Evolutionary conservation across 2,797 vertebrate genomes (phyloP), one percentile per base, ranked within the genome.

Genomic region (Acanthurus leucopareius): DNA sequence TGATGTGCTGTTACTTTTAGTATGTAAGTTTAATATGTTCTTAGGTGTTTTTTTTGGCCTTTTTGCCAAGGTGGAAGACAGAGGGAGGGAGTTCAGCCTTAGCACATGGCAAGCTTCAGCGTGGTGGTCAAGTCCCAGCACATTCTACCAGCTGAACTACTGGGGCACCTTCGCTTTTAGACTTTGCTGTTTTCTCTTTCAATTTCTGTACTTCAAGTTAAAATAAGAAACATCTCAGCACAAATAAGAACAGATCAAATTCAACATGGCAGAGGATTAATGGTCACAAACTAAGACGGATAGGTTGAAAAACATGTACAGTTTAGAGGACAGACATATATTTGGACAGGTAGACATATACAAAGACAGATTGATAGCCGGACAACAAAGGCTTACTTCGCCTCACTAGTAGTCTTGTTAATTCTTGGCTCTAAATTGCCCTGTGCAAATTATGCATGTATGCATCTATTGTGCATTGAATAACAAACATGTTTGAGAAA

Each of bases 311-410:
- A 49, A 17, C 42, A 62, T 62, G 42, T 16, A 54, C 51, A 57
- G 51, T 71, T 69, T 76, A 60, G 61, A 51, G 73, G 63, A 54
- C 20, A 20, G 51, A 63, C 47, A 72, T 44, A 74, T 60, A 25
- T 73, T 73, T 57, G 70, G 73, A 84, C 75, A 81, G 40, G 32
- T 49, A 47, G 42, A 51, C 52, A 53, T 60, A 66, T 52, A 70
- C 56, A 66, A 52, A 73, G 65, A 70, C 44, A 44, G 13, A 47
- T 47, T 83, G 72, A 86, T 71, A 79, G 35, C 13, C 44, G 54
- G 69, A 75, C 45, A 64, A 58, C 10, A 47, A 71, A 35, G 9
- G 42, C 40, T 14, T 47, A 45, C 53, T 32, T 10, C 10, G 3
- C n/a, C 44, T 72, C 42, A 59, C 17, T 0, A 40, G 40, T 53